Evolutionary conservation across 92 coral and sea anemone genomes (phyloP).

Genomic region (Heteractis magnifica): DNA sequence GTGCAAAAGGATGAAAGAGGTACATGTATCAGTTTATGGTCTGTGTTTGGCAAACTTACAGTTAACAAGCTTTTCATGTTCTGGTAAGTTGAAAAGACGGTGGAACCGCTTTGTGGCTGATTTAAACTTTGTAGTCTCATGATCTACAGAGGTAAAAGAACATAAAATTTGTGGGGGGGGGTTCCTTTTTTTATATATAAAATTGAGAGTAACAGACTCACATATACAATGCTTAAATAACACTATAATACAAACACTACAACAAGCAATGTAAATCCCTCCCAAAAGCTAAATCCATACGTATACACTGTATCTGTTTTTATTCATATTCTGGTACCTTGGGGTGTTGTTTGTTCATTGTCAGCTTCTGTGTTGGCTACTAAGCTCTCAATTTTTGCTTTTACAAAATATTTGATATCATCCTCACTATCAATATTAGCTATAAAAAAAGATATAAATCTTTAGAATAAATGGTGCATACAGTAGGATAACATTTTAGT

Average conservation of each 20-base stretch:
- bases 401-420: slow-evolving; percentile 92
- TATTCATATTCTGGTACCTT: background rate
- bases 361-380: slow-evolving; percentile 80
- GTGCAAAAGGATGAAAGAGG: no score
- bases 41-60: background rate
- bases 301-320: background rate
- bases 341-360: slow-evolving; percentile 46
- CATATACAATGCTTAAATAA: no score
- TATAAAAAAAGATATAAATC: background rate
- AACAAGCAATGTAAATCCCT: no score
- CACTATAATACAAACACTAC: no score
- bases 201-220: no score
- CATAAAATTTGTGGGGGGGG: no score
- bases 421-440: slow-evolving; percentile 92
- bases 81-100: slow-evolving; percentile 83
- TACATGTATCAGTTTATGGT: background rate
- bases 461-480: no score
- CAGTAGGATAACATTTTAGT: no score
- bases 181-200: no score
- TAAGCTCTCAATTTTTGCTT: slow-evolving; percentile 95
- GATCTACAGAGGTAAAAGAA: slow-evolving; percentile 30
- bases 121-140: slow-evolving; percentile 82
- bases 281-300: no score
- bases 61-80: slow-evolving; percentile 90
- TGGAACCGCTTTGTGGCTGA: slow-evolving; percentile 86